Conservation (phyloP, 1,140 invertebrate species). For the Stenopsyche tienmushanensis region DNA sequence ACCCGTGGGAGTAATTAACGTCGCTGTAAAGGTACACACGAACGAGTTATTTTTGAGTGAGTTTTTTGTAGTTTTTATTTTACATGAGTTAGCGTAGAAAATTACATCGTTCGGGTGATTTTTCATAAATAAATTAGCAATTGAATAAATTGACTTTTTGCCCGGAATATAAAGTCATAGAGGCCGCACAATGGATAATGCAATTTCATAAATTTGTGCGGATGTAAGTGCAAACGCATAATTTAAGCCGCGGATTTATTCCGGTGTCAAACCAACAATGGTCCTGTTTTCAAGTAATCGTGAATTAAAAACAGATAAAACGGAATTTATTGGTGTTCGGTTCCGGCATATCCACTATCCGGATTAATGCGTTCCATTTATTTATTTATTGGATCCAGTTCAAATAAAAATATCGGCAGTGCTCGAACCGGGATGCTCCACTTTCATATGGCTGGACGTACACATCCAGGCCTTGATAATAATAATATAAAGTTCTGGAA, state of each 20-base stretch:
- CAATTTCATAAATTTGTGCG: conserved; percentile 15
- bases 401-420: no score
- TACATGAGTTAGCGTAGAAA: no score
- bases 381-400: conserved; percentile 33
- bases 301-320: conserved; percentile 40
- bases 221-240: conserved; percentile 13
- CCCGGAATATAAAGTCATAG: no score
- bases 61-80: no score
- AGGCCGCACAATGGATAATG: no score
- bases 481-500: not conserved
- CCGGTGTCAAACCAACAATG: conserved; percentile 32
- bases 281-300: conserved; percentile 32
- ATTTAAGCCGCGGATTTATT: conserved; percentile 26
- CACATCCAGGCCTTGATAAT: not conserved
- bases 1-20: no score
- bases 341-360: conserved; percentile 27
- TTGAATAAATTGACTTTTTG: no score
- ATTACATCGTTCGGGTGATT: no score
- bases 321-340: conserved; percentile 33
- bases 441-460: no score
- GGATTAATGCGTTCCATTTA: conserved; percentile 36
- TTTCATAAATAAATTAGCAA: no score
- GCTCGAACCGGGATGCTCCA: not conserved
- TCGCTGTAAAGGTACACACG: no score
- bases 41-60: no score